Percentiles rank a stretch among this genome's conserved stretches.
Conservation (phyloP, 2,888 invertebrate species). For the Cantharis lateralis region DNA sequence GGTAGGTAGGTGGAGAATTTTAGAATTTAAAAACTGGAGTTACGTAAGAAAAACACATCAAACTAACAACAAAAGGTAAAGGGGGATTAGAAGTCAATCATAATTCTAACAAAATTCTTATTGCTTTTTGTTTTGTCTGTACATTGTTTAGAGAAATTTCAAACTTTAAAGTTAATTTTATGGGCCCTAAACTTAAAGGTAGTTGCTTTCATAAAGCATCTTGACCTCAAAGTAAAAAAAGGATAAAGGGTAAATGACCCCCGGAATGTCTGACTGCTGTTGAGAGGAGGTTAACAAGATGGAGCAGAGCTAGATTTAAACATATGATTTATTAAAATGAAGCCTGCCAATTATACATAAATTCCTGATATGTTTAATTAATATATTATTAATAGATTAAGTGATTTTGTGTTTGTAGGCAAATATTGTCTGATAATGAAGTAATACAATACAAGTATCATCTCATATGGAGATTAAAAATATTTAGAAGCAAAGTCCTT, state of each 20-base stretch:
- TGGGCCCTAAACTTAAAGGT: not conserved
- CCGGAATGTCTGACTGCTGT: not conserved
- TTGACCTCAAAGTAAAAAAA: not conserved
- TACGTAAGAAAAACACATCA: not conserved
- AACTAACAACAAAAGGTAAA: not conserved
- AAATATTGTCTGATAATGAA: not conserved
- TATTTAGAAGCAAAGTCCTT: not conserved
- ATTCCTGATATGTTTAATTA: not conserved
- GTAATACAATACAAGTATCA: not conserved
- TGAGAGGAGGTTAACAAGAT: not conserved
- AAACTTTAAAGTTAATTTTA: not conserved
- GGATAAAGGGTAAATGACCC: not conserved
- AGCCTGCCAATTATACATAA: not conserved
- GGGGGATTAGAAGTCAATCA: not conserved
- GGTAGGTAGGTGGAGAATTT: too few species aligned
- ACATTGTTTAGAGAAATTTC: too few species aligned
- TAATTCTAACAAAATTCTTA: not conserved
- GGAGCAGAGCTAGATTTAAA: not conserved
- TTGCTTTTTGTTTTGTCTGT: not conserved
- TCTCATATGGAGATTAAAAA: not conserved
- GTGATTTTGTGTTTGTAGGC: not conserved
- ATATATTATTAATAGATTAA: not conserved
- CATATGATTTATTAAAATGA: not conserved
- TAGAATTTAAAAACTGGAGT: not conserved
- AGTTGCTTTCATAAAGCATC: not conserved